Evolutionary conservation across 2,888 invertebrate genomes (phyloP), one percentile per base, ranked within the genome.

Genomic region (Drosophila ochracea): DNA sequence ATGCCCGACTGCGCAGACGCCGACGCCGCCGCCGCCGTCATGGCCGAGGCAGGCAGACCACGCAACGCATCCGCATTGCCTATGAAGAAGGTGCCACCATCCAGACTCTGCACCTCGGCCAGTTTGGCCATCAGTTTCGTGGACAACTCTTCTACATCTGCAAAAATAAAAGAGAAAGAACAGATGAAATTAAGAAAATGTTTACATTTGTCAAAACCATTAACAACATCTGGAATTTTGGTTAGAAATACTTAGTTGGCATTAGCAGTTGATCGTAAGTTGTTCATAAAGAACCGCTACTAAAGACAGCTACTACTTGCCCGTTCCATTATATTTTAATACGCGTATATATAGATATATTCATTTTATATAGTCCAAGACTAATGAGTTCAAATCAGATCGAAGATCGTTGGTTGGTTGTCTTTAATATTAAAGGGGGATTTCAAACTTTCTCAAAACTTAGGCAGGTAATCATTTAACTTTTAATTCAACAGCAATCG

Each of bases 131-230:
- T 93, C 76, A 93, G 90, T 82, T 93, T 93, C 41, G 93, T 93
- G 81, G 93, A 93, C 86, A 93, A 88, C 84, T 93, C 93, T 89
- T 93, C 93, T 80, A 93, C 93, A 92, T 93, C 93, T 93, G 90
- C 41, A 91, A 91, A 4, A n/a, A 21, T 9, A 3, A 49, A 9
- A 41, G n/a, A 28, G 16, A 31, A 4, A 33, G 1, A 43, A 6
- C 30, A 28, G n/a, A 35, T 21, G 11, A 52, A 49, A 53, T 28
- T 11, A 19, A 16, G 37, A 35, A 59, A 43, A 53, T 52, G 47
- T 62, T 50, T 62, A 65, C 65, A 74, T 68, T 62, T 63, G 33
- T 60, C 49, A n/a, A 49, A 39, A 25, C 47, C 33, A 62, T 63
- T 41, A 52, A 47, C 25, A 73, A 68, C 77, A 78, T 77, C 78